A percentile compares a stretch with the other conserved stretches of the same genome.
Evolutionary conservation across 2,113 vertebrate genomes (phyloP).

Genomic region (Phoxinus phoxinus): DNA sequence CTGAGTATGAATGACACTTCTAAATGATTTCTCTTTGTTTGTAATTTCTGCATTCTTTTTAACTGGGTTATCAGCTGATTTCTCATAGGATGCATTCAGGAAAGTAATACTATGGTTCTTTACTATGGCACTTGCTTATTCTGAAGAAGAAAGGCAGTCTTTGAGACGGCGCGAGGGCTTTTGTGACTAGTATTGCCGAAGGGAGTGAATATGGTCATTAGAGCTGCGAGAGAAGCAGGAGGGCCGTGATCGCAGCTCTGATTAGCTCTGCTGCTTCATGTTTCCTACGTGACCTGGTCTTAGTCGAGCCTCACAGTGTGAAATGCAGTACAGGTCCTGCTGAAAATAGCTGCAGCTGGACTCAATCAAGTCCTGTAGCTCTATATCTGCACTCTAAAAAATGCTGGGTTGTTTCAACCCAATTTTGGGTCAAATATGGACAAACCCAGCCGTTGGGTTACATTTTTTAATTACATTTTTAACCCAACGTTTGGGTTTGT

Average conservation of each 20-base stretch:
- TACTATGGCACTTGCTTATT: background rate
- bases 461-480: no score
- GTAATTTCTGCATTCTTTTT: background rate
- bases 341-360: constrained; percentile 37
- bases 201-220: constrained; percentile 44
- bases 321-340: background rate
- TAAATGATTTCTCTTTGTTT: constrained; percentile 16
- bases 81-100: background rate
- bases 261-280: constrained; percentile 52
- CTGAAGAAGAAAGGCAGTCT: constrained; percentile 19
- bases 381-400: no score
- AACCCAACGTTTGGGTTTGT: no score
- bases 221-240: constrained; percentile 32
- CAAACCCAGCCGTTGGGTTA: no score
- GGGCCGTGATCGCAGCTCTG: constrained; percentile 49
- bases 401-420: no score
- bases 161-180: background rate
- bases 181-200: constrained; percentile 14
- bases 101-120: background rate
- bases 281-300: constrained; percentile 49
- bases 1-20: background rate
- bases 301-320: constrained; percentile 39
- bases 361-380: background rate
- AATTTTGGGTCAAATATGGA: no score
- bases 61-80: constrained; percentile 18